phyloP scores from a whole-genome alignment of 2,797 vertebrate species.

The Oryzias dopingdopingensis region DNA sequence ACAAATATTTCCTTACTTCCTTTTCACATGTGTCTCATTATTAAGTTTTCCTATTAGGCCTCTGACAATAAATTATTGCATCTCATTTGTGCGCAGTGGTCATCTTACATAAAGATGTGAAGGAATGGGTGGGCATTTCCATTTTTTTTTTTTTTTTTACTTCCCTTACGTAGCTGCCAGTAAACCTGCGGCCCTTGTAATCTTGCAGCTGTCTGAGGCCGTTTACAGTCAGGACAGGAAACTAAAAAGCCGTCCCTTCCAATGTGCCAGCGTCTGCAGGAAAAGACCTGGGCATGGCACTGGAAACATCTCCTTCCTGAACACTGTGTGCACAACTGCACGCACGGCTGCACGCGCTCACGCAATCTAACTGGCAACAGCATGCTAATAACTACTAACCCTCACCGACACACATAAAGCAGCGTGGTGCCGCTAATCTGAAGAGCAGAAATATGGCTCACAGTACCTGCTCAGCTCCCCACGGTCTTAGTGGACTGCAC shows the following conservation, averaged over 20 bases:
- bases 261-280: slow-evolving; percentile 33
- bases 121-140: slow-evolving; percentile 15
- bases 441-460: slow-evolving; percentile 45
- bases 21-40: background rate
- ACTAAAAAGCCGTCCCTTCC: slow-evolving; percentile 12
- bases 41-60: background rate
- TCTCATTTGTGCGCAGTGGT: background rate
- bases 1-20: background rate
- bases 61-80: slow-evolving; percentile 4
- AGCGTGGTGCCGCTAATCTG: slow-evolving; percentile 56
- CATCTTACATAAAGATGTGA: slow-evolving; percentile 9
- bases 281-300: slow-evolving; percentile 29
- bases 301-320: slow-evolving; percentile 47
- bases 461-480: slow-evolving; percentile 30
- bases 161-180: slow-evolving; percentile 2
- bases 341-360: background rate
- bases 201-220: slow-evolving; percentile 9
- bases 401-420: slow-evolving; percentile 15
- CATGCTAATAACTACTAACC: slow-evolving; percentile 1
- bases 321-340: background rate
- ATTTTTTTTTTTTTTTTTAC: background rate
- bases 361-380: background rate
- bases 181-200: slow-evolving; percentile 18
- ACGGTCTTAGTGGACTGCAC: slow-evolving; percentile 36
- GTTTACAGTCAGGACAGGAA: slow-evolving; percentile 40